phyloP scores from a whole-genome alignment of 2,113 vertebrate genomes.

The Paradisaea rubra region DNA sequence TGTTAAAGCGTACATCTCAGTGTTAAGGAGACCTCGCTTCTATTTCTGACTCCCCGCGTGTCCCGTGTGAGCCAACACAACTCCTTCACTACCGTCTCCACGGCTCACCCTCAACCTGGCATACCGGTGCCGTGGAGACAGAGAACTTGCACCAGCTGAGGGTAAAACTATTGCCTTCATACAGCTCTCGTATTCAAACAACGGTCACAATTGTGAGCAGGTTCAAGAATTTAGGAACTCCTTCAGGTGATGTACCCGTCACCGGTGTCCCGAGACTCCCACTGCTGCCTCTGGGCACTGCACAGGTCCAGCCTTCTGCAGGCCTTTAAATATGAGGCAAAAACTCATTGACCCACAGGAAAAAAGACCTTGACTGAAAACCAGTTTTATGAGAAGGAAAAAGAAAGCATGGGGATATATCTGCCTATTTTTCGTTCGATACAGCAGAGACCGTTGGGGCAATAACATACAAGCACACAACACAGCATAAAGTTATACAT shows the following conservation, averaged over 20 bases:
- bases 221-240: background rate
- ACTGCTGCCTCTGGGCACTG: background rate
- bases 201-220: background rate
- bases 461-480: background rate
- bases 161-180: background rate
- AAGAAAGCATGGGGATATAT: rapidly evolving
- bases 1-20: background rate
- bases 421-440: background rate
- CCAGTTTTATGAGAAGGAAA: background rate
- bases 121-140: rapidly evolving
- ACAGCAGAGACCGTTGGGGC: rapidly evolving
- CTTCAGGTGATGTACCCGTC: rapidly evolving
- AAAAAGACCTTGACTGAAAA: background rate
- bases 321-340: background rate
- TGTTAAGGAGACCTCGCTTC: background rate
- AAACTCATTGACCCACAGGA: background rate
- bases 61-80: background rate
- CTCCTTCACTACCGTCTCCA: background rate
- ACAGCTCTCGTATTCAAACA: background rate
- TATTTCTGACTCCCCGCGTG: background rate
- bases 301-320: background rate
- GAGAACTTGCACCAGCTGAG: background rate
- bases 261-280: rapidly evolving
- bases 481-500: rapidly evolving
- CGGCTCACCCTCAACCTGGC: background rate